Evolutionary conservation across 2,888 invertebrate genomes (phyloP), one percentile per base, ranked within the genome.

Genomic region (Trissoscelio sp.): DNA sequence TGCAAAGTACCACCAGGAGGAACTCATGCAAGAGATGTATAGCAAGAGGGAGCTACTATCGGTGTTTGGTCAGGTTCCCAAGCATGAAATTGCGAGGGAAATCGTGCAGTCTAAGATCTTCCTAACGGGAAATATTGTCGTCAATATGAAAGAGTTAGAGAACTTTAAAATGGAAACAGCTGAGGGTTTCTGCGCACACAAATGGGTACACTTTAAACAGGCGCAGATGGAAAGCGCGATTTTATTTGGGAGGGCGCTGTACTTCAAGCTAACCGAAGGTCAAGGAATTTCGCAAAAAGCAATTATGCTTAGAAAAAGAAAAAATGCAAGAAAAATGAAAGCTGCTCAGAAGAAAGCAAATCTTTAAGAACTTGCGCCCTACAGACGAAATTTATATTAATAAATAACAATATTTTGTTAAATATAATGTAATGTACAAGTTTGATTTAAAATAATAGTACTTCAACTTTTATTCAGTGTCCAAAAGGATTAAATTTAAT

Each of bases 201-300:
- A 58, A 2, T 72, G 72, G 72, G 53, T 42, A 0, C 4, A 12
- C 0, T 72, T 72, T 11, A 72, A 72, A 31, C 0, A 34, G 0
- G 31, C 39, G 0, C 72, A 72, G 31, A 72, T 60, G 60, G 60
- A 72, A 12, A 42, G 60, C 9, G 60, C 48, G 1, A 48, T 70
- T 31, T 9, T 11, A 0, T 70, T 58, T 24, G 20, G 58, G 11
- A 14, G 48, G 14, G 37, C 16, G 6, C 22, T 70, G 3, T 70
- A 57, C 22, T 70, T 31, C 9, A 70, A 37, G 22, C 5, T 70
- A 0, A 70, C 57, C 0, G 7, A 44, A 3, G 42, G 39, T 9
- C 6, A 24, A 18, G 53, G 51, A 12, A 51, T 66, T 18, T 2
- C 31, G 0, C 60, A 60, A 9, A 34, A 42, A 53, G 24, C 3